These are phyloP conservation scores for Eubucco bourcierii DNA, from an alignment of 2,113 vertebrate genomes.

Conservation along the genomic window DNA sequence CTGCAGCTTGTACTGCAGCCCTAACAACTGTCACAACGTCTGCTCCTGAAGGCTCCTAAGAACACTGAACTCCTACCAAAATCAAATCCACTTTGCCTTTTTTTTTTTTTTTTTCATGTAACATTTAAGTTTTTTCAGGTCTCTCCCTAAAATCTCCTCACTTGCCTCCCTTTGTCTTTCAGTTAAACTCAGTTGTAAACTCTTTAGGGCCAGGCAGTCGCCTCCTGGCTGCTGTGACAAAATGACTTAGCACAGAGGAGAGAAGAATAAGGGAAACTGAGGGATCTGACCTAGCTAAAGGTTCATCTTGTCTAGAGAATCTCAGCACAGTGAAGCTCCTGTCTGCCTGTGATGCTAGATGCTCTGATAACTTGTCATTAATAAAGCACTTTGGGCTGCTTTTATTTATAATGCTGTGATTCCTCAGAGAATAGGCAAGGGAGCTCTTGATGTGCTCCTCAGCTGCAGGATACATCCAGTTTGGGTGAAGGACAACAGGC, in stretches of 20 bases:
- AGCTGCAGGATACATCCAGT: not conserved
- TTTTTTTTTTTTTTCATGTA: not conserved
- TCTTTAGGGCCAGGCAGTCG: not conserved
- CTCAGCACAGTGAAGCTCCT: not conserved
- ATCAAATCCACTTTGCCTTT: not conserved
- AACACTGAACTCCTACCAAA: not conserved
- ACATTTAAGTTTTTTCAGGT: not conserved
- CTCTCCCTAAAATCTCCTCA: not conserved
- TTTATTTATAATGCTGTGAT: not conserved
- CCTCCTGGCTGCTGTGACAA: not conserved
- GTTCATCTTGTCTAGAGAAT: not conserved
- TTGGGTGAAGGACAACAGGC: not conserved
- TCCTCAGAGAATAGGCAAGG: not conserved
- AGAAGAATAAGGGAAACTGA: not conserved
- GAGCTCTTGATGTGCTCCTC: not conserved
- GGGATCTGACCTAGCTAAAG: not conserved
- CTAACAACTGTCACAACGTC: not conserved
- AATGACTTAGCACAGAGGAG: not conserved
- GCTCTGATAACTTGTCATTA: slow-evolving; percentile 1
- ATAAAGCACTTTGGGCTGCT: not conserved
- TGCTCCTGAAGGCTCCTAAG: not conserved
- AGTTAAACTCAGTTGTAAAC: not conserved
- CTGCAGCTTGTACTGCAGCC: slow-evolving; percentile 19
- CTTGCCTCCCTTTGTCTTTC: not conserved
- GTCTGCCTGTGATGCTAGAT: not conserved